Base-by-base conservation (phyloP, 2,113 vertebrate genomes). In the Melanerpes formicivorus region DNA sequence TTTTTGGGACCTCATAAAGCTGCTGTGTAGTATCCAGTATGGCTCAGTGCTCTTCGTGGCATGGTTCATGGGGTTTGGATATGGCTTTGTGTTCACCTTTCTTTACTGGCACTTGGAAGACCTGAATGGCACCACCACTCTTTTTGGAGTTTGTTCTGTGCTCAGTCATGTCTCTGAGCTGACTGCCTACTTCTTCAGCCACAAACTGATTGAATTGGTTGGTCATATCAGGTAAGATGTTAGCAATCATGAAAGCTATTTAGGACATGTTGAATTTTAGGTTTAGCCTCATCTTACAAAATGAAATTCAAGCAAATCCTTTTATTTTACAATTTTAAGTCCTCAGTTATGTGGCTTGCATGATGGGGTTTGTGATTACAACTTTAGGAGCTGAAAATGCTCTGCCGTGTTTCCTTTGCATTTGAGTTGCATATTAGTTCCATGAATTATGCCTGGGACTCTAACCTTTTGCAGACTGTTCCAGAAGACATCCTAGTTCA, bases 41-140 rank as follows among this genome's bases (percentile, higher is more conserved):
- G 97, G 99, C 93, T 99, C 99, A 0, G 99, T 99, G 77, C 97
- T 99, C 29, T 99, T 99, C 0, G 99, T 99, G 56, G 99, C 99
- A 7, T 99, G 99, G 99, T 99, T 99, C 95, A 99, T 99, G 99
- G 99, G 99, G 4, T 99, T 99, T 72, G 98, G 99, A 8, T 99
- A 99, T 7, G 99, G 99, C 92, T 99, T 99, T 22, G 99, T 99
- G 63, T 99, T 99, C 96, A 99, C 98, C 83, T 99, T 99, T 93
- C 98, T 99, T 52, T 99, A 98, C 96, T 99, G 99, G 99, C 99
- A 99, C 94, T 88, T 99, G 95, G 97, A 99, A 96, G 99, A 99
- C 91, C 97, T 99, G 90, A 98, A 99, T 3, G 99, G 99, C 29
- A 98, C 98, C 21, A 98, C 99, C 73, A 99, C 99, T 1, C 98